These are phyloP conservation scores for Campoletis sonorensis DNA, from an alignment of 1,140 invertebrate genomes.

Conservation along the genomic window DNA sequence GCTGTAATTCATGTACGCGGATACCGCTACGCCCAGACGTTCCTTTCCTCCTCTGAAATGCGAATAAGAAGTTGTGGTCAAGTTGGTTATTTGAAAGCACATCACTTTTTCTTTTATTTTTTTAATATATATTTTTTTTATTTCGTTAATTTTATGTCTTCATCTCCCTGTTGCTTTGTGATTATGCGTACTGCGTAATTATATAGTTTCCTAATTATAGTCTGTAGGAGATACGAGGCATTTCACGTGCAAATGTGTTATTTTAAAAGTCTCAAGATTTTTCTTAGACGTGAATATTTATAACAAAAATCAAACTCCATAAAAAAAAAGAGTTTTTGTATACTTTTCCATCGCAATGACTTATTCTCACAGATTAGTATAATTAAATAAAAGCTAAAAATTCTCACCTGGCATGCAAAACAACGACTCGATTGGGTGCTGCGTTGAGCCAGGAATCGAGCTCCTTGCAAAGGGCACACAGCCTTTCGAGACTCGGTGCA, in stretches of 20 bases:
- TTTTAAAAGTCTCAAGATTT: slow-evolving; percentile 19
- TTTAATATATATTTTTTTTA: not conserved
- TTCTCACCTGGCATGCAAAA: slow-evolving; percentile 89
- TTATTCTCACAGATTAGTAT: no score
- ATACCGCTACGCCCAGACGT: slow-evolving; percentile 90
- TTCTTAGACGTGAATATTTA: no score
- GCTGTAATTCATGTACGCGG: slow-evolving; percentile 96
- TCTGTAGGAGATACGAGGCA: not conserved
- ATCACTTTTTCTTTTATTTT: not conserved
- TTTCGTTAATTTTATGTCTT: not conserved
- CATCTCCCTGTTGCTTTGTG: not conserved
- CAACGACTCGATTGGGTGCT: slow-evolving; percentile 88
- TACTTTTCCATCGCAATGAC: no score
- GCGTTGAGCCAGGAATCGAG: slow-evolving; percentile 93
- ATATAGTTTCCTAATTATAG: slow-evolving; percentile 1
- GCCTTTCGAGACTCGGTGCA: slow-evolving; percentile 91
- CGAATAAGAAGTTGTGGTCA: not conserved
- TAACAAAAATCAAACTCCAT: no score
- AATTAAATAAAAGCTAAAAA: no score
- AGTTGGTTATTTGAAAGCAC: slow-evolving; percentile 22
- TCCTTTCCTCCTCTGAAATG: slow-evolving; percentile 82
- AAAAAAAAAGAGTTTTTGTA: no score
- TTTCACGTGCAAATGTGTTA: not conserved
- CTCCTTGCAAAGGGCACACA: slow-evolving; percentile 94
- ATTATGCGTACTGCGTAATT: slow-evolving; percentile 4